Evolutionary conservation across 2,888 invertebrate species (phyloP).

Genomic region (Biston betularia): DNA sequence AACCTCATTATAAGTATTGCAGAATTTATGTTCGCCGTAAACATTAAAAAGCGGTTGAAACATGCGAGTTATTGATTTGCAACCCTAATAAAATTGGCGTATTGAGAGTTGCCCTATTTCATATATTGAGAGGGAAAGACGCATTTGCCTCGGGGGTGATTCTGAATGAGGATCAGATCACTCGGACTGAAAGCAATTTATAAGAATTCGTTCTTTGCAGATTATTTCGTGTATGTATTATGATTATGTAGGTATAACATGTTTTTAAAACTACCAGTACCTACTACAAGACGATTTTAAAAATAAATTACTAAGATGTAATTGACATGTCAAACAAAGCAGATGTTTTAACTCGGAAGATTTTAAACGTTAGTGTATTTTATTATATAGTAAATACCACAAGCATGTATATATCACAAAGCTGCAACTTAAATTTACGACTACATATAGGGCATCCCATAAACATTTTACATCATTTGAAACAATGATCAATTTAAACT

Average conservation of each 20-base stretch:
- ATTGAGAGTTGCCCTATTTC: constrained; percentile 73
- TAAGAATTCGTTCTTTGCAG: constrained; percentile 36
- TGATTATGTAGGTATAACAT: not conserved
- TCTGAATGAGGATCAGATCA: constrained; percentile 65
- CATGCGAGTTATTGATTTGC: constrained; percentile 75
- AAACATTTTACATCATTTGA: constrained; percentile 9
- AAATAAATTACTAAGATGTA: no score
- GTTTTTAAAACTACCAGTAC: not conserved
- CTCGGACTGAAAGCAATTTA: constrained; percentile 60
- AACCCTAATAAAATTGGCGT: constrained; percentile 81
- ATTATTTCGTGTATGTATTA: not conserved
- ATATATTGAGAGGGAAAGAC: constrained; percentile 69
- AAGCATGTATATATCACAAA: not conserved
- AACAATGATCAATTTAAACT: constrained; percentile 28
- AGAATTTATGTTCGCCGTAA: constrained; percentile 55
- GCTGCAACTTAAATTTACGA: not conserved
- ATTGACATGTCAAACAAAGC: no score
- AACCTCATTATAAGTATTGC: constrained; percentile 52
- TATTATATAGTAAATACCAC: not conserved
- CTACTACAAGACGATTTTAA: not conserved
- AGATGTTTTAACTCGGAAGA: no score
- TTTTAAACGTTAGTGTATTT: not conserved
- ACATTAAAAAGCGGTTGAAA: constrained; percentile 64
- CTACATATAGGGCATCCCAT: not conserved
- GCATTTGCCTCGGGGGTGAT: constrained; percentile 64